Evolutionary conservation across 2,888 invertebrate species (phyloP), one percentile per base, ranked within the genome.

Genomic region (Odontomyia ornata): DNA sequence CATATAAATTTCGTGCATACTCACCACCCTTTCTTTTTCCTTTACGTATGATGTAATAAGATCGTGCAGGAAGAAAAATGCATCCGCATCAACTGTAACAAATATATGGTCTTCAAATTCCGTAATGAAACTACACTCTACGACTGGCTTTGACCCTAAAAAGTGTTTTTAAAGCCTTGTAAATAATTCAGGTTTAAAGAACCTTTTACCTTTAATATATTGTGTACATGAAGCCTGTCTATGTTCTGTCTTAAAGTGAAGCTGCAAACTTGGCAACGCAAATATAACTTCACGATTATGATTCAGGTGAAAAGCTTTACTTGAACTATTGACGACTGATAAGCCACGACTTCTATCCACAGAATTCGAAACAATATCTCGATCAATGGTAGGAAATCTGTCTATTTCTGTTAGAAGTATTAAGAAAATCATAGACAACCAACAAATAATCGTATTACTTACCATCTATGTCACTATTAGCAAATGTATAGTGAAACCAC

Each of bases 91-190:
- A 80, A 98, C 97, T 0, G 98, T 97, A 79, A 98, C 98, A 87
- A 96, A 97, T 83, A 99, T 98, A 86, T 98, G 98, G 87, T 98
- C 98, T 85, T 98, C 97, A 88, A 99, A 99, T 87, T 99, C 98
- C 1, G 98, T 98, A 79, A 98, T 96, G 87, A 99, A 98, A 86
- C 96, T 96, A 88, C 98, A 98, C 82, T 97, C 94, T 36, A 99
- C 98, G 71, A 92, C 90, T 1, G 98, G 97, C 85, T 95, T 96
- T 76, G 91, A 91, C 81, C 91, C 93, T 93, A 82, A 82, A 83
- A 79, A 77, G 9, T 36, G 36, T n/a, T n/a, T n/a, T n/a, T n/a
- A n/a, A n/a, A n/a, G n/a, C n/a, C n/a, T n/a, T n/a, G n/a, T 64
- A 64, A 52, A 76, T 15, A 60, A n/a, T n/a, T n/a, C 11, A 36